A percentile compares a stretch with the other conserved stretches of the same genome.
These are phyloP conservation scores for Corythoichthys intestinalis DNA, from an alignment of 2,113 vertebrate genomes.

Conservation along the genomic window DNA sequence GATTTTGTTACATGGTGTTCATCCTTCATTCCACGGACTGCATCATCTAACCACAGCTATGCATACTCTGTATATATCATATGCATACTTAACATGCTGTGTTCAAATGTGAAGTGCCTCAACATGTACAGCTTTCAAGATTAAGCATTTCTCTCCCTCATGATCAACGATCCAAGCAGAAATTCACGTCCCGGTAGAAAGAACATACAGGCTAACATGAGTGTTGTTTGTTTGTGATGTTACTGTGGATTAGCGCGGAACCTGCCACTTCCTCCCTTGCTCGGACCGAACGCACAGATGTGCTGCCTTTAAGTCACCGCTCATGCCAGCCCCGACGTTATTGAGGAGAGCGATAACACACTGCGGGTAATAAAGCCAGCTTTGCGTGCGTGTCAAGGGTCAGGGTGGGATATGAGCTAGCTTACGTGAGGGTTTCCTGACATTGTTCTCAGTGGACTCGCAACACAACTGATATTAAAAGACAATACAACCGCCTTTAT, in stretches of 20 bases:
- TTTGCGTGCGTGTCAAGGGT: conserved; percentile 6
- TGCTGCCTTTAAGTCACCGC: neutral
- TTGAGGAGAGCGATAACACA: neutral
- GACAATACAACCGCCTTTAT: conserved; percentile 16
- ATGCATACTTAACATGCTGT: too few relatives aligned
- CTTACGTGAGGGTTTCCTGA: conserved; percentile 22
- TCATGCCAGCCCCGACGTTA: neutral
- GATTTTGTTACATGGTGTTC: too few relatives aligned
- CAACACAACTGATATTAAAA: conserved; percentile 31
- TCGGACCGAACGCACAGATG: neutral
- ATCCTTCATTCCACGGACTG: too few relatives aligned
- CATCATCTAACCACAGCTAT: too few relatives aligned
- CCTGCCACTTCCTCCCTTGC: neutral
- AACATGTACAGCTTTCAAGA: too few relatives aligned
- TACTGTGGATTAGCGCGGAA: neutral
- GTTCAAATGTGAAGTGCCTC: too few relatives aligned
- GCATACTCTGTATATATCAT: too few relatives aligned
- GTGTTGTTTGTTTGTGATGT: too few relatives aligned
- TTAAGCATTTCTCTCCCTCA: too few relatives aligned
- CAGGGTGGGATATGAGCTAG: conserved; percentile 22
- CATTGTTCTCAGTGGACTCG: conserved; percentile 17
- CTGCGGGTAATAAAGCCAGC: conserved; percentile 3
- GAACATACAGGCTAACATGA: neutral
- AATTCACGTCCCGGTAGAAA: too few relatives aligned
- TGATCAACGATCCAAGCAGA: too few relatives aligned